Base-by-base conservation (phyloP, 2,113 vertebrate genomes). In the Oryzias javanicus region DNA sequence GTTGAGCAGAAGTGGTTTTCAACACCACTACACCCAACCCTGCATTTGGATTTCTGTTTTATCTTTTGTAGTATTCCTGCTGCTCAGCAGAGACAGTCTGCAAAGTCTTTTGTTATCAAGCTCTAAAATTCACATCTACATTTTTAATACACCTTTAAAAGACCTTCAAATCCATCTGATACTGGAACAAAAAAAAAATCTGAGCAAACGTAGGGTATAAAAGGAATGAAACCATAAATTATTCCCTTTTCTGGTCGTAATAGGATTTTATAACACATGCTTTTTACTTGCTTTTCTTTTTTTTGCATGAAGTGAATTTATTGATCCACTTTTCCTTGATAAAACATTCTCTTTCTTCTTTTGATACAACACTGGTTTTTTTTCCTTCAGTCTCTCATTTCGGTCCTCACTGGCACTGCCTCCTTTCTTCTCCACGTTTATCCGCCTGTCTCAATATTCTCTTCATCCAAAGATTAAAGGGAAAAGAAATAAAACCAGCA, bases 291-390 rank as follows among this genome's bases (percentile, higher is more conserved):
- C n/a, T 47, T 47, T 10, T 27, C 6, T 25, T 25, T 20, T 76
- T 82, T 83, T 72, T 68, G 60, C 75, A 68, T 69, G 67, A 72
- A 66, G 69, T 70, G 50, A 82, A 82, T 62, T 74, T 66, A 86
- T 84, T 84, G 80, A 84, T 86, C 70, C 59, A n/a, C 79, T 87
- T 74, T 79, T 69, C 73, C 67, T 82, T 80, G 72, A 84, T 86
- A 79, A 74, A 60, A 61, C 55, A 85, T 84, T 84, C 84, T 67
- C 68, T 85, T 86, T 89, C 56, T 83, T 78, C 72, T 64, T 75
- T 74, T 62, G 57, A 69, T 58, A 63, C 49, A 49, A 63, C 35
- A 14, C 67, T 15, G 49, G 74, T 79, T 80, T 78, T 22, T 59
- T 61, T 80, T 47, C 53, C 48, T 51, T 70, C 68, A 71, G 55